Evolutionary conservation across 2,113 vertebrate species (phyloP), one percentile per base, ranked within the genome.

Genomic region (Cottus gobio): DNA sequence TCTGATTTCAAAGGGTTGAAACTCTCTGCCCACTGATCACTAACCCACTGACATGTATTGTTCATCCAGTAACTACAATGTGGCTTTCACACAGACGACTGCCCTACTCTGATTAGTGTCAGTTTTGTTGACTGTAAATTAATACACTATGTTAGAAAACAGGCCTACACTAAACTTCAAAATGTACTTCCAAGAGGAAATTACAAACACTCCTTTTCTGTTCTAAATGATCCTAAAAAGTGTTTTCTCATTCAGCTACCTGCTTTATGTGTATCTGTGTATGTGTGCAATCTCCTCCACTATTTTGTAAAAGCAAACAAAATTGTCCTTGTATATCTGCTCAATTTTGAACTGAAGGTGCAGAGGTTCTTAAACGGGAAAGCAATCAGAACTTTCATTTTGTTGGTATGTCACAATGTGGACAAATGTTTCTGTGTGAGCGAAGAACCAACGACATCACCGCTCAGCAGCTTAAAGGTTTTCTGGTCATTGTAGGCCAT

Each of bases 1-100:
- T 30, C 22, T 67, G 28, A 31, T 61, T 48, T 56, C 30, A 39
- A 54, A 26, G 9, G 5, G 39, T 24, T 58, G 62, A 62, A 34
- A 42, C n/a, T 61, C 65, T 64, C 54, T 46, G 65, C 71, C 60
- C 36, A 71, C 75, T 62, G 37, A 67, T 70, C 60, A 58, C 42
- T 66, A 20, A 50, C 18, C 69, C 48, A 36, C 68, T 65, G 74
- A 77, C 63, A 74, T 74, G 64, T 60, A 70, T 57, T 70, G 57
- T 78, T 75, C 74, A 30, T 72, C n/a, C 36, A 65, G 24, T 44
- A 46, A 67, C 60, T 44, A 13, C 37, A 68, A 36, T 58, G 18
- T 34, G 37, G 46, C n/a, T 61, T 67, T 63, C 31, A 65, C 24
- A 36, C 13, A n/a, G 8, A 56, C 26, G 39, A n/a, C 3, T 56